phyloP scores from a whole-genome alignment of 2,797 vertebrate genomes.

The Tachyglossus aculeatus region DNA sequence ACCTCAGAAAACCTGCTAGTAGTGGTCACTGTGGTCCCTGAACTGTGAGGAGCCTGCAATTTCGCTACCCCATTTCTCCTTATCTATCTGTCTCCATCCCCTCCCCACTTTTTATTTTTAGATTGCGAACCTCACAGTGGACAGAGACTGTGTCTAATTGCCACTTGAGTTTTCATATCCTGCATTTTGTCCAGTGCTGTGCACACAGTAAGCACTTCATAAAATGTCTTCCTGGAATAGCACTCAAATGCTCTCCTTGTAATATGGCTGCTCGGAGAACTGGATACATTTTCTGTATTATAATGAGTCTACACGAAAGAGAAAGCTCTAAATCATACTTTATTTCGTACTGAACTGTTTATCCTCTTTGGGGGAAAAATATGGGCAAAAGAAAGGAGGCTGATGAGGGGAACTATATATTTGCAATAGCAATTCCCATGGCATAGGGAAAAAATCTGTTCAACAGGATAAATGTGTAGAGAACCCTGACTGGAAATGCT shows the following conservation, averaged over 20 bases:
- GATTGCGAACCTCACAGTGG: too few relatives aligned
- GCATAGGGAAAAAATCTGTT: slow-evolving; percentile 1
- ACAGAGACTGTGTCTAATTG: too few relatives aligned
- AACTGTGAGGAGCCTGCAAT: too few relatives aligned
- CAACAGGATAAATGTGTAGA: slow-evolving; percentile 5
- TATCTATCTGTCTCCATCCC: too few relatives aligned
- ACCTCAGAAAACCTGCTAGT: too few relatives aligned
- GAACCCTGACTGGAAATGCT: slow-evolving; percentile 8
- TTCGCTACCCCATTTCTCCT: too few relatives aligned
- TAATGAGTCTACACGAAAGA: neutral
- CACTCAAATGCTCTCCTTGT: neutral
- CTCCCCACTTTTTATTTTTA: too few relatives aligned
- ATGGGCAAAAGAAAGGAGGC: neutral
- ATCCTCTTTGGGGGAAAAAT: slow-evolving; percentile 36
- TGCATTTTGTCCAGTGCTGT: too few relatives aligned
- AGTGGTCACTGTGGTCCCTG: too few relatives aligned
- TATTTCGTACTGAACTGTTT: slow-evolving; percentile 30
- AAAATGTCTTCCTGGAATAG: slow-evolving; percentile 20
- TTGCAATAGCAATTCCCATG: slow-evolving; percentile 16
- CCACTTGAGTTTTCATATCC: slow-evolving; percentile 50
- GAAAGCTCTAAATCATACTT: slow-evolving; percentile 17
- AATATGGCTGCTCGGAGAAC: slow-evolving; percentile 15
- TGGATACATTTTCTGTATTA: slow-evolving; percentile 14
- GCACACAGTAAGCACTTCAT: too few relatives aligned
- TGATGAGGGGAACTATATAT: slow-evolving; percentile 24